Evolutionary conservation across 2,888 invertebrate genomes (phyloP).

Genomic region (Drosophila dives): DNA sequence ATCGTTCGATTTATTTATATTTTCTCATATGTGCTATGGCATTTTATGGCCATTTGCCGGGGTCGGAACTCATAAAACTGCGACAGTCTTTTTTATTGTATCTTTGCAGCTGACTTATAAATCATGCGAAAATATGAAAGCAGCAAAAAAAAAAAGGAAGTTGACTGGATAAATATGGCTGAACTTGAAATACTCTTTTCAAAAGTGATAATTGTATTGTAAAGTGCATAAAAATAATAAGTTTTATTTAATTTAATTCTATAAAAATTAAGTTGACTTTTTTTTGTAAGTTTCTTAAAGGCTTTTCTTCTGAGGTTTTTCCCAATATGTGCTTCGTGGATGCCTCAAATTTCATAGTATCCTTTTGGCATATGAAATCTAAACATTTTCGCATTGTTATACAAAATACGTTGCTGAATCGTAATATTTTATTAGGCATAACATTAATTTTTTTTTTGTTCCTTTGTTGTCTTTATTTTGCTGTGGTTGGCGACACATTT

Average conservation of each 20-base stretch:
- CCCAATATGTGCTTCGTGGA: not conserved
- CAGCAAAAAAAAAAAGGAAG: slow-evolving; percentile 12
- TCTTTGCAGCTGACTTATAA: slow-evolving; percentile 60
- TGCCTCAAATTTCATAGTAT: not conserved
- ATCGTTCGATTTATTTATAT: slow-evolving; percentile 82
- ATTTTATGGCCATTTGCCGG: slow-evolving; percentile 76
- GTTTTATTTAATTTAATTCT: not conserved
- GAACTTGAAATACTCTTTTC: slow-evolving; percentile 17
- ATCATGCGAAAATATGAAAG: slow-evolving; percentile 72
- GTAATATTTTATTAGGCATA: slow-evolving; percentile 73
- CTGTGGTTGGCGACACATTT: slow-evolving; percentile 55
- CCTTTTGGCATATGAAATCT: not conserved
- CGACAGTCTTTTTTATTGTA: slow-evolving; percentile 78
- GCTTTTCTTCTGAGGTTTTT: not conserved
- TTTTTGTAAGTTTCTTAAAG: not conserved
- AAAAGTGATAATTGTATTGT: not conserved
- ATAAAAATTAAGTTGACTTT: not conserved
- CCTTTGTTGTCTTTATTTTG: slow-evolving; percentile 22
- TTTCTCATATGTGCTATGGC: slow-evolving; percentile 74
- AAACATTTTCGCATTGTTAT: slow-evolving; percentile 29
- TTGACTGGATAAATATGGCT: not conserved
- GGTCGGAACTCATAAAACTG: slow-evolving; percentile 69
- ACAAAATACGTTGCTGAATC: slow-evolving; percentile 36
- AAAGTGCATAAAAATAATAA: not conserved
- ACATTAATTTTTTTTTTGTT: slow-evolving; percentile 31